These are phyloP conservation scores for Rhagonycha fulva DNA, from an alignment of 2,888 invertebrate species.

Conservation along the genomic window DNA sequence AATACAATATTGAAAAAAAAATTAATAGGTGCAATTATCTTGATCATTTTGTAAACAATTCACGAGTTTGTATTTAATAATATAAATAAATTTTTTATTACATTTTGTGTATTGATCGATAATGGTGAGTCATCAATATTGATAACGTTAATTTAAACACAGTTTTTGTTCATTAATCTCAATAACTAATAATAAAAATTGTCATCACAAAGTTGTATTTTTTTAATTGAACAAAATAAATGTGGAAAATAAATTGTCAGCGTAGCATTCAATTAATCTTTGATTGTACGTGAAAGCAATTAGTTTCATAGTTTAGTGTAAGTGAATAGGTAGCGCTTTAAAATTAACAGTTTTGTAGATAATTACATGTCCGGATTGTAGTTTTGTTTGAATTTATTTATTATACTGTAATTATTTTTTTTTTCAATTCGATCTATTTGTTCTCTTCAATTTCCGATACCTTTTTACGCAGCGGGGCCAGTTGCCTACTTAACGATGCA, in stretches of 20 bases:
- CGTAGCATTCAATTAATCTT: conserved; percentile 12
- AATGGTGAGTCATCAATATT: background rate
- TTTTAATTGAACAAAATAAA: conserved; percentile 6
- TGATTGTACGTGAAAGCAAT: conserved; percentile 11
- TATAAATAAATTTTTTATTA: background rate
- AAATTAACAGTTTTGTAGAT: background rate
- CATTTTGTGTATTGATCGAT: background rate
- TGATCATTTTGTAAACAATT: background rate
- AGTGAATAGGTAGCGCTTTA: background rate
- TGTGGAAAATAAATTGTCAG: conserved; percentile 4
- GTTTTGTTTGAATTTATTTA: background rate
- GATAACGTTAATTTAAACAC: background rate
- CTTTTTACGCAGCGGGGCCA: background rate
- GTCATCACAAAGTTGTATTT: background rate
- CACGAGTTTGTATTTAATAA: background rate
- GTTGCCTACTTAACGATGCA: background rate
- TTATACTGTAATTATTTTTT: background rate
- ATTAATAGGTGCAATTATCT: background rate
- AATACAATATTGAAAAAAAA: background rate
- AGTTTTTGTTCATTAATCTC: background rate
- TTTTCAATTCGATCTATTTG: background rate
- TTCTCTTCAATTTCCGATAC: background rate
- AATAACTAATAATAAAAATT: background rate
- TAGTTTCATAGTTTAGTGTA: conserved; percentile 12
- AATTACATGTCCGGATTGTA: background rate